Evolutionary conservation across 2,797 vertebrate genomes (phyloP), one percentile per base, ranked within the genome.

Genomic region (Sebastes trivittatus): DNA sequence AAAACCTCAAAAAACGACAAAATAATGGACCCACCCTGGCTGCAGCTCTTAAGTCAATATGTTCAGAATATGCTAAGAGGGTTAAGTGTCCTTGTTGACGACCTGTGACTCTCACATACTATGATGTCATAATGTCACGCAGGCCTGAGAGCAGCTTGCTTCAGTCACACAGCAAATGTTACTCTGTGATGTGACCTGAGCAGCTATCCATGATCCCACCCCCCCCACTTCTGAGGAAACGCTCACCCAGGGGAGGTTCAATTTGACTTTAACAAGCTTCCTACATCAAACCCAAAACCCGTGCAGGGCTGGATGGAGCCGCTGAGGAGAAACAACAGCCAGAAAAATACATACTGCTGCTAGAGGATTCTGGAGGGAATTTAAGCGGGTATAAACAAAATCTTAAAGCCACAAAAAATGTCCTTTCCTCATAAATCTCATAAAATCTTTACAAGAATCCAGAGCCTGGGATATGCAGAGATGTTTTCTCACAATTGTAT

Each of bases 231-330:
- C 14, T 60, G 52, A 55, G 49, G 30, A 65, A 70, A 79, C 14
- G 64, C 34, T 76, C 63, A 25, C 76, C 59, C 78, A 13, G 32
- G 65, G 72, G 70, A 87, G 61, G 27, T 34, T 18, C 65, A 36
- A 11, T 74, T 52, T 60, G 61, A 64, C 71, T 64, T 60, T 10
- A 11, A 83, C 77, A 69, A 77, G 77, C 34, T 32, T 59, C 42
- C 32, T 27, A 79, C 65, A 55, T 81, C 71, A 66, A n/a, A 83
- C 22, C n/a, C 11, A 42, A 16, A 63, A 75, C 25, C 59, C 55
- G 5, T 29, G 36, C 22, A 25, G 63, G 75, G 83, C 80, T 64
- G 82, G 71, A 34, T 7, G 60, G 30, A 76, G 27, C 56, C 0
- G 0, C 9, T 23, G 32, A 80, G 61, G 27, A 14, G 42, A 16